A percentile compares a stretch with the other conserved stretches of the same genome.
phyloP scores from a whole-genome alignment of 2,888 invertebrate species.

The Lymantria dispar region DNA sequence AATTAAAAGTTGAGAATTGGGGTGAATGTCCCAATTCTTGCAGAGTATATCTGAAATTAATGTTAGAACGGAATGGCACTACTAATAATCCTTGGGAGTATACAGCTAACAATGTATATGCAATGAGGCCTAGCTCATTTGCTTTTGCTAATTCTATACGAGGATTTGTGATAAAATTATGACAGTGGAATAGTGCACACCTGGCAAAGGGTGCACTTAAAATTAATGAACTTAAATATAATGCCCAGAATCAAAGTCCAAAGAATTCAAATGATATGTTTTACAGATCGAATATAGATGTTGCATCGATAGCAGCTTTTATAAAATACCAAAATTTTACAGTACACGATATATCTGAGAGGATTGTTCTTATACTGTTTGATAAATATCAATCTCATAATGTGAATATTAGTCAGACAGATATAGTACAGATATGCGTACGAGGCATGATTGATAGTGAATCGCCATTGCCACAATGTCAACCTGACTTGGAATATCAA shows the following conservation, averaged over 20 bases:
- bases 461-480: conserved; percentile 79
- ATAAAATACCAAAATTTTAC: conserved; percentile 74
- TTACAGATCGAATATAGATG: conserved; percentile 60
- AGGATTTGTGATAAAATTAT: conserved; percentile 91
- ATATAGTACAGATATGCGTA: conserved; percentile 88
- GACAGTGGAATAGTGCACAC: conserved; percentile 88
- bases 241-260: conserved; percentile 71
- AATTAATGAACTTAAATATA: conserved; percentile 67
- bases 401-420: conserved; percentile 90
- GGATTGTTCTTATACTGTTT: conserved; percentile 90
- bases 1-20: conserved; percentile 86
- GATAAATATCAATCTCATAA: conserved; percentile 88
- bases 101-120: conserved; percentile 84
- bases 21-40: conserved; percentile 88
- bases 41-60: conserved; percentile 83
- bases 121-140: conserved; percentile 88
- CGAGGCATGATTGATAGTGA: conserved; percentile 57
- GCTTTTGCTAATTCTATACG: conserved; percentile 83
- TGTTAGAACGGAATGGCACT: conserved; percentile 78
- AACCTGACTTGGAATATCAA: conserved; percentile 88
- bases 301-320: conserved; percentile 68
- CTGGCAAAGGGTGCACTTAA: conserved; percentile 74
- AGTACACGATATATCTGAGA: conserved; percentile 85
- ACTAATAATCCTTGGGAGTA: conserved; percentile 84
- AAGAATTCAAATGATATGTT: conserved; percentile 70